Base-by-base conservation (phyloP, 2,888 invertebrate species). In the Mythimna impura region DNA sequence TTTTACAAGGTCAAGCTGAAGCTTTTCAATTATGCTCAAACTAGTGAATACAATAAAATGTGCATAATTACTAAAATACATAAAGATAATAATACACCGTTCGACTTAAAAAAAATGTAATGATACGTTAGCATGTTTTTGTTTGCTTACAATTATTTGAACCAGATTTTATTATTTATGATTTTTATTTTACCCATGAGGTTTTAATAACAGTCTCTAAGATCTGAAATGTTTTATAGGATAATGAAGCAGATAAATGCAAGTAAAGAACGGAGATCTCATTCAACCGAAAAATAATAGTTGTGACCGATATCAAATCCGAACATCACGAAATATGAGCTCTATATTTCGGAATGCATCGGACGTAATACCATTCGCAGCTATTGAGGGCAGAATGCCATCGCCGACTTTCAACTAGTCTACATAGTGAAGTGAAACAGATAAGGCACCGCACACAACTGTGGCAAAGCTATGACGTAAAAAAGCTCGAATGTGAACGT, bases 401-500 rank as follows among this genome's bases (percentile, higher is more conserved):
- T 86, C 80, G 83, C 83, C 84, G 71, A 73, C 87, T 83, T 85
- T 78, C 76, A 71, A 76, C 88, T 84, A 88, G 71, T 84, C 89
- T 90, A 91, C 88, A 90, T 88, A 89, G 87, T 90, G 89, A 88
- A 81, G 80, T 87, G 84, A 83, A 68, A 82, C 71, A 86, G 67
- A 81, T 84, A 88, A 88, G 82, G 89, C 87, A 77, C 84, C 87
- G 89, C 86, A 88, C 87, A 90, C 81, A 89, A 90, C 88, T 87
- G 89, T 89, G 87, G 89, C 86, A 81, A 93, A 93, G 94, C 93
- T 87, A 90, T 83, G 87, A 89, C 89, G 87, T 86, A 86, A 66
- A 94, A 94, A 94, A 94, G 94, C 93, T 88, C 92, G 90, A 91
- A 94, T 94, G 95, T 95, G 96, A 96, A 95, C 96, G 95, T 95